Evolutionary conservation across 2,797 vertebrate genomes (phyloP).

Genomic region (Lepilemur ruficaudatus): DNA sequence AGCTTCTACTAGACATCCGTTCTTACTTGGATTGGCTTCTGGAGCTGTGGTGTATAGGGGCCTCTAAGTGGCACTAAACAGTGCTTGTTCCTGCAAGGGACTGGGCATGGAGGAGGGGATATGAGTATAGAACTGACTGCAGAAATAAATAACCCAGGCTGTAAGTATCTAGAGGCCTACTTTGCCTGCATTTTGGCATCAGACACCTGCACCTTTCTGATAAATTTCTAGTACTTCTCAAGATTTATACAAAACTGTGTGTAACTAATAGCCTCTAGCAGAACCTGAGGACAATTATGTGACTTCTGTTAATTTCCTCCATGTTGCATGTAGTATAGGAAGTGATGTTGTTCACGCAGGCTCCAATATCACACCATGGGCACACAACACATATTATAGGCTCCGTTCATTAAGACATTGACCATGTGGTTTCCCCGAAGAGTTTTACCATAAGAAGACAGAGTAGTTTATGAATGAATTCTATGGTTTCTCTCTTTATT

Average conservation of each 20-base stretch:
- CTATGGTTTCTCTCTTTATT: background rate
- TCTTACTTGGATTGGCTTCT: background rate
- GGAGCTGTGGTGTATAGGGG: background rate
- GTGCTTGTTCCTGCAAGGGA: background rate
- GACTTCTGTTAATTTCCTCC: background rate
- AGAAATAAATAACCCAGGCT: background rate
- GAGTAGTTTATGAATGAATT: background rate
- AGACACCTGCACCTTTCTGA: background rate
- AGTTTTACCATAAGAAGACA: background rate
- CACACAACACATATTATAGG: accelerated
- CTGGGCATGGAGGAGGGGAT: background rate
- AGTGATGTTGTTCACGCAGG: accelerated
- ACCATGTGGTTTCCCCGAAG: background rate
- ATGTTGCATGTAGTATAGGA: accelerated
- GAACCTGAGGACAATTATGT: background rate
- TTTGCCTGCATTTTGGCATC: background rate
- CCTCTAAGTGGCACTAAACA: background rate
- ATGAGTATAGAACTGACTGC: background rate
- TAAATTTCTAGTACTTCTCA: background rate
- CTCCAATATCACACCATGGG: accelerated
- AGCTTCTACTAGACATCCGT: background rate
- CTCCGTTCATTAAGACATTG: background rate
- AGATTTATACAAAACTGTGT: background rate
- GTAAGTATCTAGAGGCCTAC: background rate
- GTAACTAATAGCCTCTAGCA: background rate